Evolutionary conservation across 1,140 invertebrate species (phyloP), one percentile per base, ranked within the genome.

Genomic region (Drosophila jambulina): DNA sequence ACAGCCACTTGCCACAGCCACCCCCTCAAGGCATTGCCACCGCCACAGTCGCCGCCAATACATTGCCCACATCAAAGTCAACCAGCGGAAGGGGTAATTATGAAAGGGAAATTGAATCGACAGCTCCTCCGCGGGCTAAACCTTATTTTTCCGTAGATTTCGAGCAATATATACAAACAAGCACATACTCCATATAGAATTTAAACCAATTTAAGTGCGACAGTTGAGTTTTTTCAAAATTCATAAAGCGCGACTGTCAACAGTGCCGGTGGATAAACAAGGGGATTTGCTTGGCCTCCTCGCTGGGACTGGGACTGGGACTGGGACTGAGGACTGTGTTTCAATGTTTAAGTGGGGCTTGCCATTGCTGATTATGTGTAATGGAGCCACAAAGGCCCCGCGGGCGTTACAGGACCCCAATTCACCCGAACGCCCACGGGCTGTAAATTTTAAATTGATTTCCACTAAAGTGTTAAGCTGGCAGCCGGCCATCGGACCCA

Each of bases 401-500:
- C 5, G 63, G 23, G n/a, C 13, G 13, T 62, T 65, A 21, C 40
- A 43, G 21, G 23, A 27, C 29, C 40, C 34, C 34, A 56, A 56
- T 56, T 56, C 15, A 36, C 2, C n/a, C 59, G n/a, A 42, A 12
- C n/a, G 8, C 45, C 42, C 53, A 23, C 21, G 19, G 34, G 43
- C 21, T 15, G 58, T 63, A 49, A 38, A 62, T 78, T 63, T 40
- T 38, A 60, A 71, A 78, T 78, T 78, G 75, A 78, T 78, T 78
- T 78, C 34, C 75, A 78, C 75, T 48, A 45, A 58, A 77, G 74
- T 67, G 62, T 60, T 77, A 25, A 59, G 57, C 75, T 78, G 65
- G 34, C 64, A 34, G 56, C 36, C 68, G 48, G 51, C 69, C 65
- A 71, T 32, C 27, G 34, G 13, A 49, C 42, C 42, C 32, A 38